These are phyloP conservation scores for Albula goreensis DNA, from an alignment of 2,113 vertebrate genomes.

Conservation along the genomic window DNA sequence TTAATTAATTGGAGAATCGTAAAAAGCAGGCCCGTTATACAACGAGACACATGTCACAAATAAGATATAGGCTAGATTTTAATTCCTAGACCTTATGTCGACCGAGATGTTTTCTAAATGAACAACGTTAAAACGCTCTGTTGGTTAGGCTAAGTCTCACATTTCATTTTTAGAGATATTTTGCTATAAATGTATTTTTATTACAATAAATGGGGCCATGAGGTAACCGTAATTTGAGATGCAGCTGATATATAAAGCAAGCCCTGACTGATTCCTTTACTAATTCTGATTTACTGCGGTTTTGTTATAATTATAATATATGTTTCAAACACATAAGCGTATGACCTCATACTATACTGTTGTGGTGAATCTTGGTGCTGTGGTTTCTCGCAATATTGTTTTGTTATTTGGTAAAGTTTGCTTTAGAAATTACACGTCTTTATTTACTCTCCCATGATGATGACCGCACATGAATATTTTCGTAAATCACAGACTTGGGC, in stretches of 20 bases:
- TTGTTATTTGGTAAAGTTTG: not conserved
- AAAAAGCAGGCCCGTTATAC: slow-evolving; percentile 41
- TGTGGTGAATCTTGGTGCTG: not conserved
- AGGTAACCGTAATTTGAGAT: slow-evolving; percentile 2
- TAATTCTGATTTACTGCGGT: not conserved
- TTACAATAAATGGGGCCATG: not conserved
- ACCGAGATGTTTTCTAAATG: slow-evolving; percentile 56
- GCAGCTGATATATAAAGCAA: not conserved
- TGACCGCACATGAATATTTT: not conserved
- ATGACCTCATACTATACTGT: not conserved
- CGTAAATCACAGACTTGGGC: not conserved
- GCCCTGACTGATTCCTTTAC: not conserved
- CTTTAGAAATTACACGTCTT: slow-evolving; percentile 8
- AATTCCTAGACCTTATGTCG: slow-evolving; percentile 51
- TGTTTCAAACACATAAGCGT: slow-evolving; percentile 10
- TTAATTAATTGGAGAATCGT: slow-evolving; percentile 58
- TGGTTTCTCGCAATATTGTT: not conserved
- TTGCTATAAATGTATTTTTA: not conserved
- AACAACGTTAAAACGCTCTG: slow-evolving; percentile 13
- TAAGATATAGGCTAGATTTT: slow-evolving; percentile 18
- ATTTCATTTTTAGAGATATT: not conserved
- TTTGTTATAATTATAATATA: slow-evolving; percentile 9
- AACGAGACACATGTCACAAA: slow-evolving; percentile 51
- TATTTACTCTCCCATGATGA: not conserved
- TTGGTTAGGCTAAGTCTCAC: not conserved